A percentile compares a stretch with the other conserved stretches of the same genome.
Conservation (phyloP, 2,888 invertebrate species). For the Stenoptilia bipunctidactyla region DNA sequence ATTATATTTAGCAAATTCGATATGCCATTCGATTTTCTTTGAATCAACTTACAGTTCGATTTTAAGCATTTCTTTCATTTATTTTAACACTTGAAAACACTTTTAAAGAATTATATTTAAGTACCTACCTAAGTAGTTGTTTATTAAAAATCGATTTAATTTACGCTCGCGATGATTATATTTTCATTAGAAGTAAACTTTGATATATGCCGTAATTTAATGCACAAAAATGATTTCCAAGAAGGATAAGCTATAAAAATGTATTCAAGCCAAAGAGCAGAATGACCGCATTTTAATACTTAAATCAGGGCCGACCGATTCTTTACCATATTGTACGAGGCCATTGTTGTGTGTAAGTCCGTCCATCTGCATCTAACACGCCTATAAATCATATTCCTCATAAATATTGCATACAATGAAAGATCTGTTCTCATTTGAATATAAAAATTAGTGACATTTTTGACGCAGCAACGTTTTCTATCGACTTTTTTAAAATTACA, state of each 20-base stretch:
- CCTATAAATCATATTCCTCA: conserved; percentile 65
- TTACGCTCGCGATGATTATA: too few relatives aligned
- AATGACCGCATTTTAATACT: conserved; percentile 61
- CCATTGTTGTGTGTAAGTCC: conserved; percentile 49
- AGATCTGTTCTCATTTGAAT: conserved; percentile 60
- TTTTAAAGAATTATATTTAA: too few relatives aligned
- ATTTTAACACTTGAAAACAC: too few relatives aligned
- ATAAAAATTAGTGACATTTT: conserved; percentile 17
- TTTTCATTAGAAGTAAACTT: too few relatives aligned
- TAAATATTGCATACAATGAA: conserved; percentile 67
- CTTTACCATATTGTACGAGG: conserved; percentile 44
- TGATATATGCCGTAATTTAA: neutral
- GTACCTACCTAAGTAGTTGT: too few relatives aligned
- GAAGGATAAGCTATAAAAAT: conserved; percentile 45
- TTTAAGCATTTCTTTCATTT: conserved; percentile 6
- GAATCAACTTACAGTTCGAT: conserved; percentile 23
- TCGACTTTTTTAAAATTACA: too few relatives aligned
- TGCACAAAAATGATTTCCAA: conserved; percentile 24
- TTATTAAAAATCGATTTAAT: too few relatives aligned
- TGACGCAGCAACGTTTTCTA: neutral
- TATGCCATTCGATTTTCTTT: conserved; percentile 15
- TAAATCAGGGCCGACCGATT: conserved; percentile 42
- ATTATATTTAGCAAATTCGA: conserved; percentile 56
- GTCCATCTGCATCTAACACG: conserved; percentile 65
- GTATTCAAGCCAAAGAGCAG: conserved; percentile 32